phyloP scores from a whole-genome alignment of 2,113 vertebrate species.

The Triplophysa dalaica region DNA sequence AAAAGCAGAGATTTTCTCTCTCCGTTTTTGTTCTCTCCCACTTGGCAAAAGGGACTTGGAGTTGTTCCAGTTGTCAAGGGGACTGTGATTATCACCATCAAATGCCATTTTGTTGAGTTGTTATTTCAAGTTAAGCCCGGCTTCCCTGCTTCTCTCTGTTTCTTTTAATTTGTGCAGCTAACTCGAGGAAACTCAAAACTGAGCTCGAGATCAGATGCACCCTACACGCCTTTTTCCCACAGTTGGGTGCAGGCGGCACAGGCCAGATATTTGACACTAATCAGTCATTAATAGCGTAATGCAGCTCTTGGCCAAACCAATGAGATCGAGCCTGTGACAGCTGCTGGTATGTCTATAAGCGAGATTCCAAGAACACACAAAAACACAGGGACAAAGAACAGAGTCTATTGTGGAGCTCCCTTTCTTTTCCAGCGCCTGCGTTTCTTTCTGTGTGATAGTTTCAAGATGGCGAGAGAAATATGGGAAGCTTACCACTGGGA shows the following conservation, averaged over 20 bases:
- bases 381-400: conserved; percentile 36
- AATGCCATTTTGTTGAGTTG: conserved; percentile 57
- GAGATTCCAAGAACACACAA: conserved; percentile 61
- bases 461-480: conserved; percentile 40
- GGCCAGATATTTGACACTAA: conserved; percentile 79
- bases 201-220: conserved; percentile 71
- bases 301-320: conserved; percentile 57
- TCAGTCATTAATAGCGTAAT: conserved; percentile 75
- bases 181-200: conserved; percentile 68
- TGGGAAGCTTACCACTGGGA: conserved; percentile 8
- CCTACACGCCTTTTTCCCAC: conserved; percentile 72
- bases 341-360: conserved; percentile 66
- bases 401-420: conserved; percentile 37
- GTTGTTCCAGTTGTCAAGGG: conserved; percentile 37
- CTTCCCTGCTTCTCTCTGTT: conserved; percentile 56
- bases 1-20: conserved; percentile 30
- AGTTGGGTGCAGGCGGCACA: conserved; percentile 63
- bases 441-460: conserved; percentile 28
- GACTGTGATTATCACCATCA: conserved; percentile 57
- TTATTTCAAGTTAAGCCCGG: conserved; percentile 57
- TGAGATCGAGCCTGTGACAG: conserved; percentile 66
- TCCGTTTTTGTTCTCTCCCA: conserved; percentile 33
- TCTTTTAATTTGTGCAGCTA: conserved; percentile 51
- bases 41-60: conserved; percentile 33
- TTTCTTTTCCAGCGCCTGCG: conserved; percentile 35